These are phyloP conservation scores for Brachypteracias leptosomus DNA, from an alignment of 2,113 vertebrate species.

Conservation along the genomic window DNA sequence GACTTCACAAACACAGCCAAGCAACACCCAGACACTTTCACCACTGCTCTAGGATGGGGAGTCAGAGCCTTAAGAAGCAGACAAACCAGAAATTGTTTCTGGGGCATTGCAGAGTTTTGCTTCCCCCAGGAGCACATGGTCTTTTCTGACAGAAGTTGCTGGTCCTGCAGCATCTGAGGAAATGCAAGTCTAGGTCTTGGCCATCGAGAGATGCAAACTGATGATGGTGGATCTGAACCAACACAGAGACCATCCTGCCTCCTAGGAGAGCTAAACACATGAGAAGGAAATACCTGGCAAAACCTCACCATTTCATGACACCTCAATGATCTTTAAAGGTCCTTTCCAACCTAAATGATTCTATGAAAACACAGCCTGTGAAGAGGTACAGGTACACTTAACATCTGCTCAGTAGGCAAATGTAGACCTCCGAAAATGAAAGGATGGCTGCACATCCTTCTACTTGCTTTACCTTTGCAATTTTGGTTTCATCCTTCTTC, in stretches of 20 bases:
- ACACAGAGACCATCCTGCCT: neutral
- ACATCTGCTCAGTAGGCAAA: neutral
- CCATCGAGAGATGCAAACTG: neutral
- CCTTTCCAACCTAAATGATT: neutral
- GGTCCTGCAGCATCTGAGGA: neutral
- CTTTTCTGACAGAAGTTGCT: neutral
- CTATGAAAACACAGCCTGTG: neutral
- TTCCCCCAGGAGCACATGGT: neutral
- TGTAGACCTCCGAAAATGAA: neutral
- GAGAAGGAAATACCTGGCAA: neutral
- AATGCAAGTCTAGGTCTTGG: neutral
- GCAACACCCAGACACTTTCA: neutral
- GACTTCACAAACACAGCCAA: neutral
- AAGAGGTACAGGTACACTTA: neutral
- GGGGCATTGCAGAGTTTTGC: neutral
- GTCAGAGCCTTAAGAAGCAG: neutral
- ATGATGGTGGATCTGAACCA: neutral
- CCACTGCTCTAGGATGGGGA: neutral
- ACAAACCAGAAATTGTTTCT: neutral
- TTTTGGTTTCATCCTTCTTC: slow-evolving; percentile 96
- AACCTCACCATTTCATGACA: neutral
- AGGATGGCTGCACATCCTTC: neutral
- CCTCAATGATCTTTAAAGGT: neutral
- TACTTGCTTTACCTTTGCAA: slow-evolving; percentile 85
- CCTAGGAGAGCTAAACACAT: neutral